Conservation (phyloP, 2,888 invertebrate species). For the Diaprepes abbreviatus region DNA sequence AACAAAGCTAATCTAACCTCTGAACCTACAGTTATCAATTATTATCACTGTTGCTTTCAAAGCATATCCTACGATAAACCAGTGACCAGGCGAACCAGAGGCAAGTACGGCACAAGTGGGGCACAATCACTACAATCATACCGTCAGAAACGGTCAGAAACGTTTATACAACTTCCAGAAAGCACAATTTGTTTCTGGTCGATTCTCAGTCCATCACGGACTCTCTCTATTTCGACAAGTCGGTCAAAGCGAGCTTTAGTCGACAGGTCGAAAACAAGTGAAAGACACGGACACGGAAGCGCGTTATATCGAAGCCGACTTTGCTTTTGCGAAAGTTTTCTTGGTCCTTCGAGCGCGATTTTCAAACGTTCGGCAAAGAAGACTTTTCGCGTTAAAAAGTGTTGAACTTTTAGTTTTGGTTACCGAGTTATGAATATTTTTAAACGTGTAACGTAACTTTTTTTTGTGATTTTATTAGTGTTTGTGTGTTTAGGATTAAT, state of each 20-base stretch:
- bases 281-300: slow-evolving; percentile 28
- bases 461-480: slow-evolving; percentile 5
- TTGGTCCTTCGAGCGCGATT: slow-evolving; percentile 26
- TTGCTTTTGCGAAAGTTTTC: slow-evolving; percentile 23
- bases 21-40: background rate
- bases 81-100: background rate
- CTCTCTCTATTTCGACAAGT: slow-evolving; percentile 32
- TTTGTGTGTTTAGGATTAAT: slow-evolving; percentile 5
- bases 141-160: slow-evolving; percentile 10
- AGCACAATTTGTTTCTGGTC: slow-evolving; percentile 19
- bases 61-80: background rate
- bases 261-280: slow-evolving; percentile 27
- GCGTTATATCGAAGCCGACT: slow-evolving; percentile 16
- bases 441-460: background rate
- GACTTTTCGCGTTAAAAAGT: background rate
- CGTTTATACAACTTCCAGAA: slow-evolving; percentile 20
- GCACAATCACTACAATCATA: slow-evolving; percentile 9
- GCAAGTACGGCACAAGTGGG: slow-evolving; percentile 13
- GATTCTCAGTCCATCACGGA: slow-evolving; percentile 15
- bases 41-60: slow-evolving; percentile 11
- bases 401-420: background rate
- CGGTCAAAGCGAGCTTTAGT: slow-evolving; percentile 27
- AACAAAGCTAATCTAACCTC: background rate
- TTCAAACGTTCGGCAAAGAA: background rate
- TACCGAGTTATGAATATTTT: background rate